Conservation (phyloP, 2,888 invertebrate species). For the Teinopalpus imperialis region DNA sequence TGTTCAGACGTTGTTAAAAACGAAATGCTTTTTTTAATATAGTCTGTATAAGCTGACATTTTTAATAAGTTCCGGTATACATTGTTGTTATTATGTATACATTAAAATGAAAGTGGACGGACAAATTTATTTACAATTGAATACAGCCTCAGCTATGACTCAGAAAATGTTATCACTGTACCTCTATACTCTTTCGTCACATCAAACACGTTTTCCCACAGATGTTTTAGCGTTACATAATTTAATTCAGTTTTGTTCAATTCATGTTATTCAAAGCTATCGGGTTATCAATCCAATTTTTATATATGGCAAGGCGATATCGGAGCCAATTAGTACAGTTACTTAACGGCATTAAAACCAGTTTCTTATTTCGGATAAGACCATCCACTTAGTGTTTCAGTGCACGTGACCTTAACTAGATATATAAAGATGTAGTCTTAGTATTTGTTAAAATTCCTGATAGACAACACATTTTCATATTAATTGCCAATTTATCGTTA, state of each 20-base stretch:
- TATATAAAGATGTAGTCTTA: constrained; percentile 2
- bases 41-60: no score
- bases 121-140: no score
- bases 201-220: not conserved
- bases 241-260: not conserved
- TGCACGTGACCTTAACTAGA: constrained; percentile 14
- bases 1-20: not conserved
- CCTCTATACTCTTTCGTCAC: no score
- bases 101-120: no score
- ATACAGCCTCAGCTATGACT: no score
- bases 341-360: constrained; percentile 24
- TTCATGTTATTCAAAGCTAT: constrained; percentile 7
- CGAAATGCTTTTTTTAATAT: not conserved
- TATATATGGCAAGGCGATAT: constrained; percentile 13
- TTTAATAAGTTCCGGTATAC: no score
- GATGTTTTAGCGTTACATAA: constrained; percentile 14
- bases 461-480: constrained; percentile 3
- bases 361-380: constrained; percentile 25
- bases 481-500: not conserved
- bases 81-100: no score
- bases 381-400: constrained; percentile 1
- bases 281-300: constrained; percentile 17
- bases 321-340: constrained; percentile 19
- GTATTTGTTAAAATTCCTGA: constrained; percentile 16
- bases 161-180: no score